phyloP scores from a whole-genome alignment of 1,140 invertebrate species.

The Caenorhabditis tropicalis region DNA sequence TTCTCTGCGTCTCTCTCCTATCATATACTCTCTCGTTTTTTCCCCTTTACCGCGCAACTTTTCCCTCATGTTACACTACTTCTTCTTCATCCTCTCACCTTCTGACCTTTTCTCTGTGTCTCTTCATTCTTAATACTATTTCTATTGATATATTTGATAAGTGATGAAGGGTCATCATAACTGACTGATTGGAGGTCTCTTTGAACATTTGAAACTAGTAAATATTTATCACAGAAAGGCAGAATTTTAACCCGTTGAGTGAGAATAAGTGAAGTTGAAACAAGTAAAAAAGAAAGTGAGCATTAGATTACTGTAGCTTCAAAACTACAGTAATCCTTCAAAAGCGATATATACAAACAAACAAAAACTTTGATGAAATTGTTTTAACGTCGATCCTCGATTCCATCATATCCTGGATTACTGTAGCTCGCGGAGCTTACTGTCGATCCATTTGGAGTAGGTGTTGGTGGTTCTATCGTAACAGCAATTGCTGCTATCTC shows the following conservation, averaged over 20 bases:
- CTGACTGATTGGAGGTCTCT: background rate
- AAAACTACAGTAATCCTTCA: too few relatives aligned
- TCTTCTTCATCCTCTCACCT: background rate
- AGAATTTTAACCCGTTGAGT: too few relatives aligned
- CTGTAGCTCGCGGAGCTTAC: background rate
- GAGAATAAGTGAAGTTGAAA: too few relatives aligned
- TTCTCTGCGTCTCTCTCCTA: background rate
- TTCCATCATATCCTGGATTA: background rate
- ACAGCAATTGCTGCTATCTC: background rate
- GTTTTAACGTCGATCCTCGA: background rate
- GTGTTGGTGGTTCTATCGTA: background rate
- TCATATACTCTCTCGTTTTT: background rate
- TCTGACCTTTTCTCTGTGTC: constrained; percentile 28
- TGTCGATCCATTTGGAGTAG: background rate
- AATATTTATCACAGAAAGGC: constrained; percentile 21
- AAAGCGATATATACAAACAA: background rate
- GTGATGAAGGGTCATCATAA: constrained; percentile 34
- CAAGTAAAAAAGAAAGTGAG: too few relatives aligned
- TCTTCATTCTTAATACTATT: background rate
- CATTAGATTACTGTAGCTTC: too few relatives aligned
- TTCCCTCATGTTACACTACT: constrained; percentile 7
- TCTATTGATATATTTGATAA: background rate
- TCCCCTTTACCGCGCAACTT: constrained; percentile 13
- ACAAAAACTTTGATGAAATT: background rate
- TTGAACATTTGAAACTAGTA: background rate